Conservation (phyloP, 2,113 vertebrate species). For the Plecotus auritus region DNA sequence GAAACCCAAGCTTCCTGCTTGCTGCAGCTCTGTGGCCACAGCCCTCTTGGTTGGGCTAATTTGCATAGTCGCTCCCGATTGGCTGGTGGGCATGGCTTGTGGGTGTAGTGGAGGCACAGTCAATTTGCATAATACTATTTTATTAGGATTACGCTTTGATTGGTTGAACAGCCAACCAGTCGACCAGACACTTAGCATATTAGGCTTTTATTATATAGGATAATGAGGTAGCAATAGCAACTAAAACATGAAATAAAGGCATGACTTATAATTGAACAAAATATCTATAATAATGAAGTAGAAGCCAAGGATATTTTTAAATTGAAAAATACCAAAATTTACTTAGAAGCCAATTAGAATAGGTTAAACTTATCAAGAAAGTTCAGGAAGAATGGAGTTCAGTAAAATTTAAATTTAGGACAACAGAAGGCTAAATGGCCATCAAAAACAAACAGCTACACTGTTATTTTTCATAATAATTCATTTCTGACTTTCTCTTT, state of each 20-base stretch:
- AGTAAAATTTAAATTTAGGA: background rate
- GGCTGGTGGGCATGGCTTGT: no score
- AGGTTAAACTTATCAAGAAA: background rate
- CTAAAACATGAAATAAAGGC: background rate
- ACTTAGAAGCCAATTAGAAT: background rate
- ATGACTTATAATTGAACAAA: background rate
- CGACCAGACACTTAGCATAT: no score
- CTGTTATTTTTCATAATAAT: background rate
- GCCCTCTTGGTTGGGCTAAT: no score
- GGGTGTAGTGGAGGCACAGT: no score
- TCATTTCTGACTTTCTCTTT: background rate
- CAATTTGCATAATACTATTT: no score
- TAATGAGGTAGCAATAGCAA: background rate
- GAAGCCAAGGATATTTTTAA: background rate
- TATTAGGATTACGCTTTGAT: no score
- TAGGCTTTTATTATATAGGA: no score
- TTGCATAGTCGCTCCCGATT: no score
- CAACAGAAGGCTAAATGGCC: background rate
- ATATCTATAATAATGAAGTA: background rate
- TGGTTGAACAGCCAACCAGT: no score
- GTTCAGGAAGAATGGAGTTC: background rate
- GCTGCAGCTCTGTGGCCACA: no score
- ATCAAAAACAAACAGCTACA: background rate
- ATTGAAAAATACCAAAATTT: background rate
- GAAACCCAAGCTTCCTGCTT: no score